Base-by-base conservation (phyloP, 1,140 invertebrate genomes). In the Diorhabda elongata region DNA sequence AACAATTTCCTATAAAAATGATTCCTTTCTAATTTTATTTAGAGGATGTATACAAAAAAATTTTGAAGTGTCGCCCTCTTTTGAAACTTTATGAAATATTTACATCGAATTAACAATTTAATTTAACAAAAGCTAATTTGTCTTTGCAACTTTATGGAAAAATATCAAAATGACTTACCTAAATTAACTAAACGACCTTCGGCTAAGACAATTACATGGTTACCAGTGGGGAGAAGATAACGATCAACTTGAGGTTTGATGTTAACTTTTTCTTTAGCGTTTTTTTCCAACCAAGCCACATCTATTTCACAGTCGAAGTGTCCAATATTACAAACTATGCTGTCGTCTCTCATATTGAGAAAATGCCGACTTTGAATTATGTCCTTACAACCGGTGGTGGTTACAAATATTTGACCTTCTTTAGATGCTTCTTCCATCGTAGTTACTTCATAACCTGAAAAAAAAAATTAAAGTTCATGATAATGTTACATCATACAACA, bases 231-330 rank as follows among this genome's bases (percentile, higher is more conserved):
- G 69, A 99, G 83, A 69, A 87, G 89, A 81, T 97, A 99, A 71
- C 97, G 88, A 80, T 99, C 97, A 68, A 99, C 96, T 87, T 99
- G 98, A n/a, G 96, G 96, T 83, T 99, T 98, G 69, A 99, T 93
- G 74, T 95, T 97, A 4, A 93, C 87, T 85, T 98, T 99, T 71
- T 91, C 85, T 45, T 86, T 89, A 66, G 91, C 89, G 86, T 99
- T 98, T n/a, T 92, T 90, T 61, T 98, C 94, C 5, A 99, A 84
- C 96, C 96, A 99, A 58, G 89, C 86, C 3, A 99, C 96, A 83
- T 99, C 92, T 77, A 99, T 94, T 87, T 99, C 98, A 82, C 94
- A 97, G 80, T 95, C 94, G 74, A 99, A 99, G 82, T 99, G 98
- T 11, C 98, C 98, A 81, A 99, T 99, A 81, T 99, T 99, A 81